Percentiles rank a stretch among this genome's conserved stretches.
phyloP scores from a whole-genome alignment of 2,888 invertebrate genomes.

The Synanthedon vespiformis region DNA sequence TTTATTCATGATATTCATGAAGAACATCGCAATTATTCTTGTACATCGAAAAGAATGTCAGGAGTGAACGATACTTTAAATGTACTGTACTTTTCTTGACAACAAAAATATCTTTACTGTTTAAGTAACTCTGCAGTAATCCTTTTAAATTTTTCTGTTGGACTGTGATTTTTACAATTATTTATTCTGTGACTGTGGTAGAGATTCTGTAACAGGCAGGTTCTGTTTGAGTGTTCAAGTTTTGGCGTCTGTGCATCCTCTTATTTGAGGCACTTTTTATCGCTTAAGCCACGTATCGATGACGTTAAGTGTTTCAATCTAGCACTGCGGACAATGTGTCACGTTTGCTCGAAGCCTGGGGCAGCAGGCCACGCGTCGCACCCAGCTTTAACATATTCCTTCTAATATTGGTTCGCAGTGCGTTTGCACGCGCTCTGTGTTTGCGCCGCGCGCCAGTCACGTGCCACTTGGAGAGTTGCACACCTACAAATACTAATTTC shows the following conservation, averaged over 20 bases:
- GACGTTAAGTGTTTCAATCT: conserved; percentile 55
- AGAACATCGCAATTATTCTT: too few relatives aligned
- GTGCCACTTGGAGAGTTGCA: conserved; percentile 21
- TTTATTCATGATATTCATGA: too few relatives aligned
- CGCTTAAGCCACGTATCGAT: conserved; percentile 16
- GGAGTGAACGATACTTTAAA: too few relatives aligned
- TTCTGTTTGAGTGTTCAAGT: too few relatives aligned
- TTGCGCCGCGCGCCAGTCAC: conserved; percentile 31
- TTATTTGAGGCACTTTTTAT: neutral
- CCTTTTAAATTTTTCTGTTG: too few relatives aligned
- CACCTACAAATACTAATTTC: conserved; percentile 28
- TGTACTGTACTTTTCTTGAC: too few relatives aligned
- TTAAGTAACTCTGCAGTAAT: too few relatives aligned
- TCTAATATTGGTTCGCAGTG: conserved; percentile 48
- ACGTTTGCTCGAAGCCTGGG: conserved; percentile 12
- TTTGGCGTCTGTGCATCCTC: neutral
- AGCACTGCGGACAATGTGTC: conserved; percentile 34
- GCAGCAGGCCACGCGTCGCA: conserved; percentile 13
- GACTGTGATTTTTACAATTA: too few relatives aligned
- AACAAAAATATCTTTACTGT: too few relatives aligned
- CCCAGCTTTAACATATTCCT: conserved; percentile 40
- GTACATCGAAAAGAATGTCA: too few relatives aligned
- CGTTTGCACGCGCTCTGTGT: conserved; percentile 45
- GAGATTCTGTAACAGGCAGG: too few relatives aligned
- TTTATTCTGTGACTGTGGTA: too few relatives aligned